phyloP scores from a whole-genome alignment of 2,113 vertebrate species.

The Xiphorhynchus elegans region DNA sequence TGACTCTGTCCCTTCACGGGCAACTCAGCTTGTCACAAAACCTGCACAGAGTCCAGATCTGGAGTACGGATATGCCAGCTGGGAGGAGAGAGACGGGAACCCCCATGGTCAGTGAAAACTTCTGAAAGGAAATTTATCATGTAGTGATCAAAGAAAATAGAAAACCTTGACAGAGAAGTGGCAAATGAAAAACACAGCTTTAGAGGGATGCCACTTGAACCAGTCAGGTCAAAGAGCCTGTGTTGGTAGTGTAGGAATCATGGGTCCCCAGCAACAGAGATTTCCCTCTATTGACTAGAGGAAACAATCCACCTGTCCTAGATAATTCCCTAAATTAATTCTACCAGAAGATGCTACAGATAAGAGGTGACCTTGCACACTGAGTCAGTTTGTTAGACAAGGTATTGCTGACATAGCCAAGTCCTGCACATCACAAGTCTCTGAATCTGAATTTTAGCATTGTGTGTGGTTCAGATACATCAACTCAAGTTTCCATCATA shows the following conservation, averaged over 20 bases:
- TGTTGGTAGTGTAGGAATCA: background rate
- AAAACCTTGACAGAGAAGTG: background rate
- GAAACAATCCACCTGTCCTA: background rate
- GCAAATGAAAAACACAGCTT: background rate
- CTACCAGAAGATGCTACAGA: background rate
- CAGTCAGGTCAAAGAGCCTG: background rate
- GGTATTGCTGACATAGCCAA: background rate
- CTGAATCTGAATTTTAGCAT: background rate
- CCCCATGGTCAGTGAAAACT: background rate
- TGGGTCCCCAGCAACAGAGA: background rate
- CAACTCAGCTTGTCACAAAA: background rate
- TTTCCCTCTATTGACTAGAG: background rate
- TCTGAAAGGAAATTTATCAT: background rate
- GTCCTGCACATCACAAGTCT: background rate
- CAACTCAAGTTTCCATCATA: background rate
- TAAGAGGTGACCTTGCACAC: background rate
- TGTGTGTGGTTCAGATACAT: background rate
- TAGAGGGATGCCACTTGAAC: background rate
- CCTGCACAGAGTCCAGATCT: background rate
- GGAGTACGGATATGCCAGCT: background rate
- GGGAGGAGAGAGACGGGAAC: background rate
- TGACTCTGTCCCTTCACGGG: background rate
- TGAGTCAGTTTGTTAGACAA: background rate
- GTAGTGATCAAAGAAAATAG: background rate
- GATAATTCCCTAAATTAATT: background rate